Percentiles rank a stretch among this genome's conserved stretches.
These are phyloP conservation scores for Yponomeuta plumbellus DNA, from an alignment of 2,888 invertebrate genomes.

Conservation along the genomic window DNA sequence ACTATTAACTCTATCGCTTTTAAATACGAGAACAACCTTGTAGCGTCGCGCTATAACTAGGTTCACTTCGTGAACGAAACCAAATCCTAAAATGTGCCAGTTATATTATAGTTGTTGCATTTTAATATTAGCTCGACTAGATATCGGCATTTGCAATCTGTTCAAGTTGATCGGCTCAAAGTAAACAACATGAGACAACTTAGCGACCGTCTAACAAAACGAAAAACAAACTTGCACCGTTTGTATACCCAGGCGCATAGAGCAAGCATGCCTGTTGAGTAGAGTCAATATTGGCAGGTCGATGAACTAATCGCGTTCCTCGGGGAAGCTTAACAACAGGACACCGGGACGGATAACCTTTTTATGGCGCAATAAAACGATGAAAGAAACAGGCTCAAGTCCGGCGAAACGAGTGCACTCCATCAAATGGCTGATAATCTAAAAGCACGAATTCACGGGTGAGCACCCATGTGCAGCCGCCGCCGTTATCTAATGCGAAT, in stretches of 20 bases:
- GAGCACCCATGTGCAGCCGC: constrained; percentile 52
- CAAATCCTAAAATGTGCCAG: background rate
- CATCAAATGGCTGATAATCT: constrained; percentile 44
- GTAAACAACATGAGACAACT: constrained; percentile 17
- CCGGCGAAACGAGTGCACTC: constrained; percentile 37
- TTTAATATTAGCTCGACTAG: background rate
- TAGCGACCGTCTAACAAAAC: constrained; percentile 34
- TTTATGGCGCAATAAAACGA: background rate
- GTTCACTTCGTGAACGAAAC: background rate
- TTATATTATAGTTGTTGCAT: constrained; percentile 1
- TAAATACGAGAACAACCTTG: constrained; percentile 5
- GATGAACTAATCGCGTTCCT: constrained; percentile 46
- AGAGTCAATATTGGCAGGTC: constrained; percentile 66
- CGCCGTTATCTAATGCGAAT: constrained; percentile 62
- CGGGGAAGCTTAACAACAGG: background rate
- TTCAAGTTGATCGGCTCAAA: background rate
- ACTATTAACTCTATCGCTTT: constrained; percentile 20
- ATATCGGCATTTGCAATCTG: background rate
- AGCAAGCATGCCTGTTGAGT: constrained; percentile 36
- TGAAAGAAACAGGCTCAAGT: constrained; percentile 27
- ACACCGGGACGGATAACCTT: background rate
- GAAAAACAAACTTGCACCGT: constrained; percentile 23
- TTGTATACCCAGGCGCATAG: constrained; percentile 53
- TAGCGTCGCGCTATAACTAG: background rate
- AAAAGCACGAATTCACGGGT: constrained; percentile 55